Conservation (phyloP, 2,113 vertebrate species). For the Girardinichthys multiradiatus region DNA sequence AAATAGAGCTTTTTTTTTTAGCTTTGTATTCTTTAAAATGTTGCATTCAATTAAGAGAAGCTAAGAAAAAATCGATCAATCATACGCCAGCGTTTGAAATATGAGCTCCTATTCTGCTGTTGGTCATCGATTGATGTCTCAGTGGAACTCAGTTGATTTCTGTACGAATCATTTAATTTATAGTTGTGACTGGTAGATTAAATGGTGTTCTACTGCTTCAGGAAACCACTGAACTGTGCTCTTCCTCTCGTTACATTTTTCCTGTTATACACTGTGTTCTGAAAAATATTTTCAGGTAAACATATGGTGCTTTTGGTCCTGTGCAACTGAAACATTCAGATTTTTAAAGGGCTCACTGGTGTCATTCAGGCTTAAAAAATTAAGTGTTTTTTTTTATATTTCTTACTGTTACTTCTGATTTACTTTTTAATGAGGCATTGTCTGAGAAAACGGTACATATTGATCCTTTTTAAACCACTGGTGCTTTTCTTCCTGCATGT, state of each 20-base stretch:
- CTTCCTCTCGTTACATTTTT: neutral
- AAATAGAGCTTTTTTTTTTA: neutral
- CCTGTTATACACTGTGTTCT: constrained; percentile 1
- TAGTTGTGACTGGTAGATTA: neutral
- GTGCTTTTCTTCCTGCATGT: constrained; percentile 40
- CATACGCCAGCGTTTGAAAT: no score
- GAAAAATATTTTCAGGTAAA: constrained; percentile 28
- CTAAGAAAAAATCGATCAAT: neutral
- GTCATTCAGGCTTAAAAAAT: no score
- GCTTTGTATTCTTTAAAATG: neutral
- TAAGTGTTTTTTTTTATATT: constrained; percentile 17
- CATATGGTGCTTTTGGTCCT: constrained; percentile 52
- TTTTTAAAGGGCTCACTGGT: neutral
- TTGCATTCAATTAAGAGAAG: neutral
- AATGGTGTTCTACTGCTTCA: neutral
- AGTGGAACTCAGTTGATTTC: neutral
- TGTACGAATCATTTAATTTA: neutral
- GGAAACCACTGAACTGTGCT: neutral
- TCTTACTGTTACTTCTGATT: constrained; percentile 16
- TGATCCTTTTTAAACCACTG: constrained; percentile 29
- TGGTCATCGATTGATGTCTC: neutral
- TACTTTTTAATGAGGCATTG: constrained; percentile 16
- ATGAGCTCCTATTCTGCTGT: neutral
- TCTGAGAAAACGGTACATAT: constrained; percentile 39
- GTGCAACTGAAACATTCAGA: constrained; percentile 39